Base-by-base conservation (phyloP, 2,888 invertebrate species). In the Galerucella calmariensis region DNA sequence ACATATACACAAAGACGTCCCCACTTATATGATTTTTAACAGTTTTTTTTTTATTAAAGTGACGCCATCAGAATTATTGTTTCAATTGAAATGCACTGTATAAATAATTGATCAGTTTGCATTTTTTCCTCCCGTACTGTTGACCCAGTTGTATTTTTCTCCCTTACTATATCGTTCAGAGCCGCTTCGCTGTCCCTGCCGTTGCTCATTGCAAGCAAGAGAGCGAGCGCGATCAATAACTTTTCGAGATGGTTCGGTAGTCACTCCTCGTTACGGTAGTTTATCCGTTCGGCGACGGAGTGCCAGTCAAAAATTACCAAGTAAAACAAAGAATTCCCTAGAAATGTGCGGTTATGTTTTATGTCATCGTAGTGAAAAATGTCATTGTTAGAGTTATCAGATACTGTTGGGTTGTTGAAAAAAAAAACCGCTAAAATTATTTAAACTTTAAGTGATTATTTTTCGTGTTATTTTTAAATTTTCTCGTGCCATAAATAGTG, bases 271-370 rank as follows among this genome's bases (percentile, higher is more conserved):
- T 72, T 72, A 72, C 72, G 72, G 46, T 66, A 67, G 66, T 72
- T 63, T 72, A 72, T 67, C 66, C 59, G 66, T 72, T 72, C 67
- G 72, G 72, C 48, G 48, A 66, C 66, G 61, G 66, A 58, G 66
- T 48, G 63, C 66, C 66, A 56, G 66, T 66, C 72, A 67, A 72
- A 72, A 67, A 63, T 63, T 63, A 72, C 72, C 72, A 67, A 72
- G 72, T 59, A 56, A 72, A 72, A 66, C 72, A 67, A 59, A 66
- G 72, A 73, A 73, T 73, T 44, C 74, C 74, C 69, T 20, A 74
- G 74, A 70, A 70, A 70, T 70, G 69, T 74, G 61, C 58, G 74
- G 74, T 74, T 74, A 70, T 74, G 74, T 74, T 63, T 69, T 69
- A 63, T 63, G 66, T 67, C 72, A 67, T 58, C 66, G 61, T 66